Evolutionary conservation across 2,888 invertebrate genomes (phyloP), one percentile per base, ranked within the genome.

Genomic region (Congeria kusceri): DNA sequence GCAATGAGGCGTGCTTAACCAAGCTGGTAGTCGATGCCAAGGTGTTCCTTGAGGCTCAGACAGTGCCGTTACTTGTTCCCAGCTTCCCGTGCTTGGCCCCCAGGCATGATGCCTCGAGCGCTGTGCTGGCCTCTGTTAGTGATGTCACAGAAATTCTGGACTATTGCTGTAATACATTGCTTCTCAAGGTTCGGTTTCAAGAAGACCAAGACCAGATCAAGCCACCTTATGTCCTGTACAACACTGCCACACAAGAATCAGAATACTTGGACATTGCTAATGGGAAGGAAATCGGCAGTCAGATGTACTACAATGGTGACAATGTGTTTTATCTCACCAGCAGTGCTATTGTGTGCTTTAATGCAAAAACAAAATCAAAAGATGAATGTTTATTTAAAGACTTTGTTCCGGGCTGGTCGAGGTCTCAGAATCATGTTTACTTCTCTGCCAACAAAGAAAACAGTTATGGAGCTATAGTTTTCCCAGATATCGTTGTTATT

Each of bases 11-110:
- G 18, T 78, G 81, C 62, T 68, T 91, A 25, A 68, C 71, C n/a
- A 47, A 65, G 9, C 73, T 91, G n/a, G 67, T 77, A 20, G 47
- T 72, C 11, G 72, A 85, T 56, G 87, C 88, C 9, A 80, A 64
- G 32, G 57, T 66, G 4, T 85, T 75, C 59, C 74, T 91, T 11
- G 23, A 29, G 39, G 63, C 62, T 11, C 71, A 83, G 57, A 80
- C 72, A n/a, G 81, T 68, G 25, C 77, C 88, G 0, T 53, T 85
- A 25, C 75, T 90, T 20, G 82, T 89, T n/a, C 91, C 91, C 25
- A 67, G 79, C 15, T 88, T 86, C 61, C 84, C 89, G 27, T 88
- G 89, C 69, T 73, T 91, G 25, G 85, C 88, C 7, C 72, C 85
- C 1, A 81, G 87, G 29, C 57, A 66, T 18, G 83, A 84, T 77